Percentiles rank a stretch among this genome's conserved stretches.
Evolutionary conservation across 1,140 invertebrate species (phyloP).

Genomic region (Steinernema feltiae): DNA sequence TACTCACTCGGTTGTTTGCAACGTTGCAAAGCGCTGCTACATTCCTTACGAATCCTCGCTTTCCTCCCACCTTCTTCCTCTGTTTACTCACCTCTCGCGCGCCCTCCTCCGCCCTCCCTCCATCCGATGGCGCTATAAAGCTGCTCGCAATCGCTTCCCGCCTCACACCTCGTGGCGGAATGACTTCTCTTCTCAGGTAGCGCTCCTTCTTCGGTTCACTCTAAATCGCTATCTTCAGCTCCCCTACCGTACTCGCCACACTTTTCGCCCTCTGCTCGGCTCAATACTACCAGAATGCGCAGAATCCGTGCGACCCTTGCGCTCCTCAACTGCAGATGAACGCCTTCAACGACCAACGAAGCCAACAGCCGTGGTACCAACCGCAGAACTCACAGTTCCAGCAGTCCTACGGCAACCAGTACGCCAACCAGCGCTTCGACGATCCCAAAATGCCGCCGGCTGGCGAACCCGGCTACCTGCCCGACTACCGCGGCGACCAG

Average conservation of each 20-base stretch:
- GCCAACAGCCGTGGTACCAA: background rate
- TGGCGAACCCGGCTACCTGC: conserved; percentile 34
- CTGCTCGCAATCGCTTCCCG: background rate
- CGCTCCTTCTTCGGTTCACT: background rate
- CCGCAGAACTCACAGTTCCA: background rate
- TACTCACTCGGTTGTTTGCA: background rate
- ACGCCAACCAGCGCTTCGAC: background rate
- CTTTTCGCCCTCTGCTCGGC: background rate
- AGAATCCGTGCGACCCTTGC: background rate
- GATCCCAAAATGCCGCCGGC: background rate
- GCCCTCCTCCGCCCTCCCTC: background rate
- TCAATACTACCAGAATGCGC: background rate
- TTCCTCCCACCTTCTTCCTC: conserved; percentile 7
- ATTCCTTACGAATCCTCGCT: conserved; percentile 23
- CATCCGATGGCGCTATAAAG: background rate
- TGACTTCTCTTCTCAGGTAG: background rate
- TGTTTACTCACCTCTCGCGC: background rate
- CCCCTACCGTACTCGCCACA: background rate
- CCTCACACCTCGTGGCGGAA: background rate
- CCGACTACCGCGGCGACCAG: conserved; percentile 35
- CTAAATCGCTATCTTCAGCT: too few relatives aligned
- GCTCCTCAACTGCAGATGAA: background rate
- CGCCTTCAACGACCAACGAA: background rate
- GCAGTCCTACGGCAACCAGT: background rate
- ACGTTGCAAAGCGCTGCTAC: too few relatives aligned